Base-by-base conservation (phyloP, 2,888 invertebrate species). In the Tolmerus cingulatus region DNA sequence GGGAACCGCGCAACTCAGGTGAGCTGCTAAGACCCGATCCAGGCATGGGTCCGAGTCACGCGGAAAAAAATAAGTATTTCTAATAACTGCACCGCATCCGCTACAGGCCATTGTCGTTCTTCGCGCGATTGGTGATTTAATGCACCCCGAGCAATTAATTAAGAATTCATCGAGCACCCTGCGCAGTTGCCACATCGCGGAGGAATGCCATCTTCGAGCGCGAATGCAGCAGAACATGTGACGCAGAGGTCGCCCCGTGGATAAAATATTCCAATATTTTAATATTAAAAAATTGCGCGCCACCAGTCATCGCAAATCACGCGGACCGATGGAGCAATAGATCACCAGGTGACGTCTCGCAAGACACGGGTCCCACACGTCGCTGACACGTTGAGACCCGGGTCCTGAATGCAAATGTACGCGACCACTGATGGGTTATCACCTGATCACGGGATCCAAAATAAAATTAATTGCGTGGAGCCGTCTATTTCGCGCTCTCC, bases 71-170 rank as follows among this genome's bases (percentile, higher is more conserved):
- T n/a, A 19, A 27, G 1, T 40, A 30, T 1, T 27, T 76, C 40
- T 40, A 40, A 76, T 76, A 76, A 76, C 76, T 37, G 27, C 16
- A 81, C 55, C 30, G 55, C 55, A 81, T 81, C 81, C 81, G 81
- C 81, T 55, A 55, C 27, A 34, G 81, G 46, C 66, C 78, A 78
- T 43, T 43, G 19, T 78, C 43, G 14, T 46, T 46, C 43, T 46
- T 46, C 43, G 14, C 14, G 46, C 27, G 23, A 34, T 81, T 34
- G 51, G 34, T 81, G 81, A 81, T 81, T 81, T 55, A 55, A 81
- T 81, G 81, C 30, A 27, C 51, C 55, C 30, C n/a, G 16, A 30
- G 19, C 16, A 55, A 81, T 81, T 81, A 81, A 81, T 81, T 81
- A 55, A 30, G 30, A 55, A 81, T 81, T 81, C 81, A 81, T 55